These are phyloP conservation scores for Drosophila mojavensis DNA, from an alignment of 1,140 invertebrate species.

Conservation along the genomic window DNA sequence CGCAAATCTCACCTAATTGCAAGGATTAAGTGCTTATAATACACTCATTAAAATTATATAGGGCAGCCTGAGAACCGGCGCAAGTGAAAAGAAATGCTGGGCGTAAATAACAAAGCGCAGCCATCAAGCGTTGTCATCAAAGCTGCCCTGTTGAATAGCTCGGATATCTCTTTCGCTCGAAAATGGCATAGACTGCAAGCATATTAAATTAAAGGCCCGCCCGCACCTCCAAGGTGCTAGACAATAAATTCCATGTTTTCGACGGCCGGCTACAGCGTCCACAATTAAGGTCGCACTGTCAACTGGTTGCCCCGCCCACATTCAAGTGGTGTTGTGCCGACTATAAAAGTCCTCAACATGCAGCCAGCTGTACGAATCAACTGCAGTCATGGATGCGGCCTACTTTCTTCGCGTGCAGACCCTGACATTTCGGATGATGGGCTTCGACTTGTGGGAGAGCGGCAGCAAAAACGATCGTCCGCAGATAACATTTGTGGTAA, in stretches of 20 bases:
- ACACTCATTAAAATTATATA: conserved; percentile 36
- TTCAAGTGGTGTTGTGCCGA: neutral
- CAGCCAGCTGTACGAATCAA: neutral
- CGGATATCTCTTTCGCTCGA: neutral
- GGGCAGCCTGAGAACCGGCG: conserved; percentile 41
- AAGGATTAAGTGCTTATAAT: conserved; percentile 3
- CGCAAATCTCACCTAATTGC: conserved; percentile 59
- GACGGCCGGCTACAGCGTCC: neutral
- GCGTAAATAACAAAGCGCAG: conserved; percentile 33
- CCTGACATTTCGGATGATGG: conserved; percentile 55
- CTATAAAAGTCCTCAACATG: conserved; percentile 9
- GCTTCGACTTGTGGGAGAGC: conserved; percentile 54
- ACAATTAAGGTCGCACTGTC: conserved; percentile 8
- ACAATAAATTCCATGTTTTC: neutral
- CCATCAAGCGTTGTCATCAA: conserved; percentile 33
- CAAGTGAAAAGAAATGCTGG: conserved; percentile 5
- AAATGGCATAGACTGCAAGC: conserved; percentile 4
- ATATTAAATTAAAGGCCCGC: conserved; percentile 27
- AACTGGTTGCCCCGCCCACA: conserved; percentile 24
- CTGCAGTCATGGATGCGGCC: conserved; percentile 17
- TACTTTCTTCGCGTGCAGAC: conserved; percentile 56
- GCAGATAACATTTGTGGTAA: conserved; percentile 35
- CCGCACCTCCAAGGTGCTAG: neutral
- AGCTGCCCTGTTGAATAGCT: conserved; percentile 5
- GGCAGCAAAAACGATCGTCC: conserved; percentile 37